Conservation (phyloP, 2,113 vertebrate species). For the Syngnathus floridae region DNA sequence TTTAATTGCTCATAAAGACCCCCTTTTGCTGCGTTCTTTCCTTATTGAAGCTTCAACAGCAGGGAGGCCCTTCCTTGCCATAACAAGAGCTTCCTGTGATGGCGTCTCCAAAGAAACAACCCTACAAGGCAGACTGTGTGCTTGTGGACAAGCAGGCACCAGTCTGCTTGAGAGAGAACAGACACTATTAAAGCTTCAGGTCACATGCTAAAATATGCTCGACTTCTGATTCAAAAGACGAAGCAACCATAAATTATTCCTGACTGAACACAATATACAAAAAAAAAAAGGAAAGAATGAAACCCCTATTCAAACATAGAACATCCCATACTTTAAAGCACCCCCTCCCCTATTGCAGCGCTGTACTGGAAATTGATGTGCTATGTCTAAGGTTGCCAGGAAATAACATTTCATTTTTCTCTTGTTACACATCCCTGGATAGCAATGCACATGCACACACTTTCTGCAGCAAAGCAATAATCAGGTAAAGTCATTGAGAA, state of each 20-base stretch:
- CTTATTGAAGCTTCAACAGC: conserved; percentile 51
- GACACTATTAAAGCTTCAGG: conserved; percentile 23
- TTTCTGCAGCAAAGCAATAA: conserved; percentile 15
- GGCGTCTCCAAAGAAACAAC: conserved; percentile 37
- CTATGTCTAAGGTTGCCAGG: background rate
- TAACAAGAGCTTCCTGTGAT: conserved; percentile 61
- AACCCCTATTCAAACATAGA: background rate
- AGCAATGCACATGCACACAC: background rate
- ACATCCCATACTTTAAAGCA: background rate
- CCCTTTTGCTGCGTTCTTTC: conserved; percentile 25
- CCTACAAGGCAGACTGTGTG: conserved; percentile 28
- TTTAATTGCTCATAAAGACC: conserved; percentile 40
- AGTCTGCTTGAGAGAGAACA: conserved; percentile 34
- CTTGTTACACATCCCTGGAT: background rate
- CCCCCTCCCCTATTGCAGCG: background rate
- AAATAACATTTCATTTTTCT: background rate
- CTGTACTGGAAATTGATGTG: background rate
- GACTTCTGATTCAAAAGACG: background rate
- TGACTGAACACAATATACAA: background rate
- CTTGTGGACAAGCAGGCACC: conserved; percentile 39
- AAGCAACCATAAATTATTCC: background rate
- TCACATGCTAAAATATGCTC: conserved; percentile 3
- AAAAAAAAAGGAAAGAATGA: background rate
- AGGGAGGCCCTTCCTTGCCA: conserved; percentile 62
- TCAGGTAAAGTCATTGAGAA: conserved; percentile 8